Base-by-base conservation (phyloP, 2,888 invertebrate species). In the Oxyteleia sp. region DNA sequence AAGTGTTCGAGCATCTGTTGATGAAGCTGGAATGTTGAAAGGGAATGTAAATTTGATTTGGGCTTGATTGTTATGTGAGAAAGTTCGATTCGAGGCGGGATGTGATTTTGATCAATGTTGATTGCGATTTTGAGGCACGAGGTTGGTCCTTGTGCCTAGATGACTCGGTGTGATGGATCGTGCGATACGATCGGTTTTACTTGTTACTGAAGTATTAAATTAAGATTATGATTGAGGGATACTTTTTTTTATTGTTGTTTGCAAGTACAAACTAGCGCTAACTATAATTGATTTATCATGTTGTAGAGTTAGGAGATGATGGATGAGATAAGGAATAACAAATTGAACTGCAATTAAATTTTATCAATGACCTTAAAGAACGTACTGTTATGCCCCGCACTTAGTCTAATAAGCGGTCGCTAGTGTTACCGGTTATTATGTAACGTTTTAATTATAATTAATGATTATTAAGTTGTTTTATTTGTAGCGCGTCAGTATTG, bases 1-100 rank as follows among this genome's bases (percentile, higher is more conserved):
- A 95, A 84, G 94, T 94, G 68, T 94, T 94, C 89, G 92, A 94
- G 43, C 92, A 94, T 83, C 87, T 94, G 69, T 88, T 89, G 51
- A 84, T 76, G 49, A 86, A 87, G 45, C 69, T 92, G 68, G 85
- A 89, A 57, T 91, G 91, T 84, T 93, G 92, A 93, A 90, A 90
- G 38, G 32, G 51, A 71, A 61, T 69, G 69, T 68, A 61, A 53
- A 68, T 76, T 59, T 51, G 43, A 66, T 51, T 49, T 11, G 8
- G 35, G 5, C 35, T 15, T 13, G 38, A 61, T 76, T 76, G 76
- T 76, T 78, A 55, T 15, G 41, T 47, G 78, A 45, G 51, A 69
- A 66, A 63, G 45, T 69, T 63, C 26, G 43, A 38, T 55, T 63
- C 29, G 32, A 38, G 18, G 8, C 8, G 16, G 45, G 45, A 45